Percentiles rank a stretch among this genome's conserved stretches.
These are phyloP conservation scores for Zaprionus ornatus DNA, from an alignment of 1,140 invertebrate species.

Conservation along the genomic window DNA sequence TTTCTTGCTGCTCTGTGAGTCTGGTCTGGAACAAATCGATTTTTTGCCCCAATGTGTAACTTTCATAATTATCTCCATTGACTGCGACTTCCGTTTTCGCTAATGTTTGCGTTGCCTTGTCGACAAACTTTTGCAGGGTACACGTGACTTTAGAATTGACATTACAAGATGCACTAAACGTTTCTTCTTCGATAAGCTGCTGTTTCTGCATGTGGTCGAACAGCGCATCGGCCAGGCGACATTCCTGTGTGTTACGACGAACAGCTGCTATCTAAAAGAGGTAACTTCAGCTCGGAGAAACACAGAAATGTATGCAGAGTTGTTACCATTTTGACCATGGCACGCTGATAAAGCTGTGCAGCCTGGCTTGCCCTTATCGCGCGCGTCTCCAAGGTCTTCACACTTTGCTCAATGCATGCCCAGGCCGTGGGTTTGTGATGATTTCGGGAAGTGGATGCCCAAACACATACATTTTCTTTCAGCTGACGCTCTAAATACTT, in stretches of 20 bases:
- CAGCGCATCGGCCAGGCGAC: constrained; percentile 53
- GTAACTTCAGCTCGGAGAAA: not conserved
- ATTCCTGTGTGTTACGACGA: constrained; percentile 58
- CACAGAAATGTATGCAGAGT: not conserved
- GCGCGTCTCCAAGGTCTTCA: constrained; percentile 55
- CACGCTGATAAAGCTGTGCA: constrained; percentile 69
- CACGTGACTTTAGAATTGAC: not conserved
- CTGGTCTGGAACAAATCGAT: constrained; percentile 74
- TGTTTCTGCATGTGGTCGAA: constrained; percentile 60
- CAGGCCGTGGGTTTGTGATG: constrained; percentile 63
- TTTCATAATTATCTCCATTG: constrained; percentile 18
- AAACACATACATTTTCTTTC: constrained; percentile 66
- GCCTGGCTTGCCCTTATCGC: constrained; percentile 68
- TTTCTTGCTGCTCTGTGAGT: constrained; percentile 31
- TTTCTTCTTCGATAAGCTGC: constrained; percentile 1
- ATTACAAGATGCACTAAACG: not conserved
- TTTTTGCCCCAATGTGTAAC: constrained; percentile 60
- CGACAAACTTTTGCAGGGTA: constrained; percentile 4
- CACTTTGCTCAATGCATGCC: constrained; percentile 56
- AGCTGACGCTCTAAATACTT: constrained; percentile 72
- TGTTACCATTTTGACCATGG: constrained; percentile 74
- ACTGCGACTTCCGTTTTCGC: constrained; percentile 13
- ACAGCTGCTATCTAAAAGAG: constrained; percentile 60
- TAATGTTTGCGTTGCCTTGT: constrained; percentile 62
- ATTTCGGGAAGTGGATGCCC: constrained; percentile 60